These are phyloP conservation scores for Strix uralensis DNA, from an alignment of 2,113 vertebrate genomes.

Conservation along the genomic window DNA sequence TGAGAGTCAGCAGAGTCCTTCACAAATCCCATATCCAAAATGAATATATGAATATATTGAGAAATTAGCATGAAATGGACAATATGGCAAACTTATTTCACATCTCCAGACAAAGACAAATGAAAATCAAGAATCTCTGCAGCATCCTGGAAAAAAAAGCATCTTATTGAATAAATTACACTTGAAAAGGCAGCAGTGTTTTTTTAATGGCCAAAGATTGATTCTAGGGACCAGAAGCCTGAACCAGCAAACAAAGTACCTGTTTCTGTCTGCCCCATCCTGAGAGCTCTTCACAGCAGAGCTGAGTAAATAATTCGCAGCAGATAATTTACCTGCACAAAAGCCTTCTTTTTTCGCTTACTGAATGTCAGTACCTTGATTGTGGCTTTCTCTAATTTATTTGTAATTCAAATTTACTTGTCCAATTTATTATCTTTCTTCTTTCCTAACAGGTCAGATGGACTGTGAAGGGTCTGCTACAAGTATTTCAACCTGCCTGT, in stretches of 20 bases:
- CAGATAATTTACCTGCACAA: slow-evolving; percentile 23
- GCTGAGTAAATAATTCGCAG: slow-evolving; percentile 7
- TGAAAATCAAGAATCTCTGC: slow-evolving; percentile 53
- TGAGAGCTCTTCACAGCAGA: not conserved
- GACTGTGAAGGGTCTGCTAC: slow-evolving; percentile 29
- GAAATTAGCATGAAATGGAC: slow-evolving; percentile 25
- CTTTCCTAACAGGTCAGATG: slow-evolving; percentile 26
- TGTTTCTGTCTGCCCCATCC: not conserved
- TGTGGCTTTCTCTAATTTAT: slow-evolving; percentile 50
- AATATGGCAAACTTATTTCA: slow-evolving; percentile 18
- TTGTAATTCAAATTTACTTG: slow-evolving; percentile 65
- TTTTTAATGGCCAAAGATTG: slow-evolving; percentile 52
- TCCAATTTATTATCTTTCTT: slow-evolving; percentile 50
- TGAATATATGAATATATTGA: slow-evolving; percentile 10
- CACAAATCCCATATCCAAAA: not conserved
- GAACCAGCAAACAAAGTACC: slow-evolving; percentile 29
- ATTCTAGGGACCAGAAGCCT: slow-evolving; percentile 18
- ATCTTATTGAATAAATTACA: slow-evolving; percentile 54
- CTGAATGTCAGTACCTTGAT: slow-evolving; percentile 20
- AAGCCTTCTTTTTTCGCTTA: not conserved
- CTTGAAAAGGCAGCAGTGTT: slow-evolving; percentile 23
- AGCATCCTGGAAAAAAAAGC: not conserved
- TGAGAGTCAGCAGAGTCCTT: not conserved
- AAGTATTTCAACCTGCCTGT: slow-evolving; percentile 16
- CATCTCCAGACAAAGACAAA: slow-evolving; percentile 38